These are phyloP conservation scores for Enteromius treurensis DNA, from an alignment of 2,797 vertebrate species.

Conservation along the genomic window DNA sequence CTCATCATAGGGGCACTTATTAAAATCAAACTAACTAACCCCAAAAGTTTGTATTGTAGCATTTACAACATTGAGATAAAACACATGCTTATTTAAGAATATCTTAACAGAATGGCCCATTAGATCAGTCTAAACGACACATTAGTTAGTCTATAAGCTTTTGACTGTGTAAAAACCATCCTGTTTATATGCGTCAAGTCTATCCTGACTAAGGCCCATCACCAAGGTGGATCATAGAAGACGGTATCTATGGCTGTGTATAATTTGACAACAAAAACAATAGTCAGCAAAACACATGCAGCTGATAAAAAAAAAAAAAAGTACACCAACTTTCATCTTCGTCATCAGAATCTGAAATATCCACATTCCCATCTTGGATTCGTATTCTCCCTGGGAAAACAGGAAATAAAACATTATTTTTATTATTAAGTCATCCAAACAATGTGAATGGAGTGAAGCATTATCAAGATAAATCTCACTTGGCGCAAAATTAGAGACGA, in stretches of 20 bases:
- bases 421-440: neutral
- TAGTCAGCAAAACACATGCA: neutral
- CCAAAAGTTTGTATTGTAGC: neutral
- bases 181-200: neutral
- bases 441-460: neutral
- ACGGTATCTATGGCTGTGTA: neutral
- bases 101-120: neutral
- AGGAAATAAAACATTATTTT: neutral
- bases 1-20: too few species aligned
- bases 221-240: neutral
- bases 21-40: neutral
- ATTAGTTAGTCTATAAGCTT: neutral
- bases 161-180: neutral
- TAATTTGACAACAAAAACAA: neutral
- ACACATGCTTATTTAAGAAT: neutral
- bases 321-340: constrained; percentile 88
- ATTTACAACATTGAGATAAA: neutral
- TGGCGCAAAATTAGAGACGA: constrained; percentile 86
- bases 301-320: neutral
- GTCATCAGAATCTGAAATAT: constrained; percentile 94
- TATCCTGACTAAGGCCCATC: neutral
- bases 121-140: neutral
- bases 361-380: constrained; percentile 86
- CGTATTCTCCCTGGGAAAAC: constrained; percentile 81
- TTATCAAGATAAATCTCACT: constrained; percentile 65